Evolutionary conservation across 2,113 vertebrate genomes (phyloP).

Genomic region (Ailurus styani): DNA sequence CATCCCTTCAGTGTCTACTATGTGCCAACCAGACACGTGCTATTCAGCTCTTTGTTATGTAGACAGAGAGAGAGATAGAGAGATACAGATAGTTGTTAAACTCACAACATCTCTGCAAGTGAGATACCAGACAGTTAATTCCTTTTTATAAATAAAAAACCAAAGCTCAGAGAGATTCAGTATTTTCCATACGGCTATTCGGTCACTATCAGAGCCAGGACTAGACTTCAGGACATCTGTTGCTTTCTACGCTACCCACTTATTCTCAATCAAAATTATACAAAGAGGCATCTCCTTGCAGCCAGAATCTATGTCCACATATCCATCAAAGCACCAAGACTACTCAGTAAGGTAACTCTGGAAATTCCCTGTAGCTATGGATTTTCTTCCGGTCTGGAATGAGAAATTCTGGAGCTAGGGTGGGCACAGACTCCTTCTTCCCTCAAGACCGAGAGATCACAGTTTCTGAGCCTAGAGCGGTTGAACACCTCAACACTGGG

Average conservation of each 20-base stretch:
- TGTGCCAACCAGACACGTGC: neutral
- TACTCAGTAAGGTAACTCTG: neutral
- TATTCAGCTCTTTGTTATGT: neutral
- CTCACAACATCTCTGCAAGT: neutral
- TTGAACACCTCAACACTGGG: neutral
- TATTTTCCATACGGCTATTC: neutral
- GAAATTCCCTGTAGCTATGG: neutral
- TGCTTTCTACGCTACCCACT: neutral
- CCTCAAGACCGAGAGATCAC: neutral
- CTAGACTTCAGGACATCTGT: neutral
- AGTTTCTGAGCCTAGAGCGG: neutral
- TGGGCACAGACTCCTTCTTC: neutral
- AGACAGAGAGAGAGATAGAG: neutral
- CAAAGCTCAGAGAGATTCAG: neutral
- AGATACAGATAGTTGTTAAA: neutral
- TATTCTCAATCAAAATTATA: neutral
- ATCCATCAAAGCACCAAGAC: neutral
- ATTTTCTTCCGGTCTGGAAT: neutral
- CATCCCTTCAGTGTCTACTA: neutral
- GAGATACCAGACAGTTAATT: neutral
- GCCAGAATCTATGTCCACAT: neutral
- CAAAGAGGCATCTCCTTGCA: neutral
- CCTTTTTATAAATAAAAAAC: neutral
- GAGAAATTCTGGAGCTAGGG: neutral
- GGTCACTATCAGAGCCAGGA: neutral